phyloP scores from a whole-genome alignment of 2,888 invertebrate species.

The Meteorus cinctellus region DNA sequence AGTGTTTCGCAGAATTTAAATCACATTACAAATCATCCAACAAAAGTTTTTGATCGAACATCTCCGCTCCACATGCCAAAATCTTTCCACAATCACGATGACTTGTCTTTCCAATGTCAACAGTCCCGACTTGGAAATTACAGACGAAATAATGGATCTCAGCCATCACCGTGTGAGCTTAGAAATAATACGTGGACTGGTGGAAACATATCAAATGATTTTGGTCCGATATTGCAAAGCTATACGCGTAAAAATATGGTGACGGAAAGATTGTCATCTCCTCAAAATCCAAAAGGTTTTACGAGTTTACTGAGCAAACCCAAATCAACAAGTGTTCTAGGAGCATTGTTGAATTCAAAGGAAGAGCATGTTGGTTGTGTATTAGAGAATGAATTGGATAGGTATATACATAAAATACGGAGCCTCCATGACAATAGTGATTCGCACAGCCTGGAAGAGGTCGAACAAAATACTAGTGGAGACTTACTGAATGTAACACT shows the following conservation, averaged over 20 bases:
- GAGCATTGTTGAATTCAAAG: neutral
- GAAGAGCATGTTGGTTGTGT: constrained; percentile 40
- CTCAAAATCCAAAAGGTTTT: constrained; percentile 17
- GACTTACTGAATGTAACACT: constrained; percentile 64
- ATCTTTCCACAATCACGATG: neutral
- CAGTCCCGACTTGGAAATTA: neutral
- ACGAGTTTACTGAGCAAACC: neutral
- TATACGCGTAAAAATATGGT: neutral
- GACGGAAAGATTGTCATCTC: neutral
- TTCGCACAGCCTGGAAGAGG: constrained; percentile 58
- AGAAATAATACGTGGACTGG: neutral
- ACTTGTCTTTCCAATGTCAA: constrained; percentile 5
- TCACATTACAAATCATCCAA: neutral
- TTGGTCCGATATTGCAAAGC: neutral
- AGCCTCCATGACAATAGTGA: constrained; percentile 58
- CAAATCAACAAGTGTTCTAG: constrained; percentile 3
- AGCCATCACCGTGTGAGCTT: neutral
- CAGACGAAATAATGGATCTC: neutral
- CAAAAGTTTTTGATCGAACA: neutral
- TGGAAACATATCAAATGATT: neutral
- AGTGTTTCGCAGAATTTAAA: neutral
- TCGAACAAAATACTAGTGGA: constrained; percentile 66
- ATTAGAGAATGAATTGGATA: constrained; percentile 62
- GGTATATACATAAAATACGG: constrained; percentile 63
- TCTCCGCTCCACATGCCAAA: constrained; percentile 7